phyloP scores from a whole-genome alignment of 2,888 invertebrate genomes.

The Carabus problematicus region DNA sequence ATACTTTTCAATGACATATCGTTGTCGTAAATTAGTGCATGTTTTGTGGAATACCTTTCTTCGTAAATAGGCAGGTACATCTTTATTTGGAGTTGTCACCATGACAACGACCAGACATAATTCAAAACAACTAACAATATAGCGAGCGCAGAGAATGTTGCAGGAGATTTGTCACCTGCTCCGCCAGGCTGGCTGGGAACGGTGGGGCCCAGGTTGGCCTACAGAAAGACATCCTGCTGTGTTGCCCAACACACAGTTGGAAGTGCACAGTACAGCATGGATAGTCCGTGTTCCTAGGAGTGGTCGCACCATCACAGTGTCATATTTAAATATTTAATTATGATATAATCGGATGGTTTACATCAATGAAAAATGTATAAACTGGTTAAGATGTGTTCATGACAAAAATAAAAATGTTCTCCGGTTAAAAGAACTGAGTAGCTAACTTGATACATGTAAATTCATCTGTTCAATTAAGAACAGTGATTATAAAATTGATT shows the following conservation, averaged over 20 bases:
- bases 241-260: too few relatives aligned
- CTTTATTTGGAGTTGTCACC: constrained; percentile 9
- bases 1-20: too few relatives aligned
- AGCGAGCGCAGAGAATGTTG: not conserved
- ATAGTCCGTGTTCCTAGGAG: not conserved
- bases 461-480: not conserved
- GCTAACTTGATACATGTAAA: not conserved
- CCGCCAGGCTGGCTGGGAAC: not conserved
- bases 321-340: constrained; percentile 18
- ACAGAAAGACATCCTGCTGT: too few relatives aligned
- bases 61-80: not conserved
- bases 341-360: constrained; percentile 21
- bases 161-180: constrained; percentile 16
- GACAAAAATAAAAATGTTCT: not conserved
- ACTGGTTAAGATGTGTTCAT: not conserved
- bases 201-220: too few relatives aligned
- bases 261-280: not conserved
- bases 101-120: constrained; percentile 7
- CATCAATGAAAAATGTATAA: constrained; percentile 24
- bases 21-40: too few relatives aligned
- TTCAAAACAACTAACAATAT: constrained; percentile 1
- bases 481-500: not conserved
- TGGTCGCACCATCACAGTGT: not conserved
- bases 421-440: not conserved
- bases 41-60: too few relatives aligned